Evolutionary conservation across 2,797 vertebrate genomes (phyloP).

Genomic region (Mustela erminea): DNA sequence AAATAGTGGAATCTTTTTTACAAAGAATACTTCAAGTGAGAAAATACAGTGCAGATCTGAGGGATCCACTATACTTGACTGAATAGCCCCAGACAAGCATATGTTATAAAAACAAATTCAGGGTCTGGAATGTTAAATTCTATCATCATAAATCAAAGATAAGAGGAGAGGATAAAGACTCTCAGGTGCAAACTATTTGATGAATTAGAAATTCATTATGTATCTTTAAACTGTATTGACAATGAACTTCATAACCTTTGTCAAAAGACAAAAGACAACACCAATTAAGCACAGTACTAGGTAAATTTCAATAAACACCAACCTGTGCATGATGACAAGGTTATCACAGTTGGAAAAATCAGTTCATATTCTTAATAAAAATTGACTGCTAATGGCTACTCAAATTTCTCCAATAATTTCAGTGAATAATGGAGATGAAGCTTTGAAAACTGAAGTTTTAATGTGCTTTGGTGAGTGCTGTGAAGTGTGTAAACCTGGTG

Average conservation of each 20-base stretch:
- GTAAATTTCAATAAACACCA: neutral
- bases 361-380: neutral
- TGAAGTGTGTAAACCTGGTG: no score
- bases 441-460: constrained; percentile 5
- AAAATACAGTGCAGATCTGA: neutral
- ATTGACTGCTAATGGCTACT: neutral
- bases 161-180: neutral
- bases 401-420: neutral
- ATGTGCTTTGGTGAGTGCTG: no score
- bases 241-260: neutral
- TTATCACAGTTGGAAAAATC: neutral
- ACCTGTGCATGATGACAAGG: neutral
- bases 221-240: neutral
- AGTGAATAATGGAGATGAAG: neutral
- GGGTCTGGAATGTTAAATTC: neutral
- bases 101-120: neutral
- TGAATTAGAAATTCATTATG: neutral
- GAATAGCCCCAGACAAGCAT: neutral
- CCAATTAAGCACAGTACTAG: neutral
- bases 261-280: neutral
- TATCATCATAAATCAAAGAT: neutral
- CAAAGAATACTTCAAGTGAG: neutral
- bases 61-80: neutral
- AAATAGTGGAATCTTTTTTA: neutral
- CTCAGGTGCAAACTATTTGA: neutral